Conservation (phyloP, 1,140 invertebrate species). For the Geopemphigus sp. region DNA sequence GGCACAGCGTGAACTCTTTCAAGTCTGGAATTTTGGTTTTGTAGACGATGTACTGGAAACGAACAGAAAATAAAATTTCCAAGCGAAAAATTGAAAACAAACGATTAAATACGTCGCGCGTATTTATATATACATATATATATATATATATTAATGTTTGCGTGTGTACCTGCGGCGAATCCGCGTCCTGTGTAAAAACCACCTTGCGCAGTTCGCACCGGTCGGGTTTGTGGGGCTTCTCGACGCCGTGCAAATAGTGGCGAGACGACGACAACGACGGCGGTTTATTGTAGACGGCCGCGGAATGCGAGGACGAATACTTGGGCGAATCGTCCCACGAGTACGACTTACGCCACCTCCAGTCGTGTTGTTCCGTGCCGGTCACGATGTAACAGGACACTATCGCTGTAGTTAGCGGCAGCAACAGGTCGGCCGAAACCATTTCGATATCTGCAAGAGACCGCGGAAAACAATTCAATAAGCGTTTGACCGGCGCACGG, state of each 20-base stretch:
- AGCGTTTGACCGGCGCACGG: background rate
- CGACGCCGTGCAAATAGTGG: background rate
- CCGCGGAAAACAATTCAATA: background rate
- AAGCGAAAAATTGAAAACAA: no score
- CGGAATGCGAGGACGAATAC: background rate
- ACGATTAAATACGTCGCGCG: no score
- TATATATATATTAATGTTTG: no score
- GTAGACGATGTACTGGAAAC: slow-evolving; percentile 62
- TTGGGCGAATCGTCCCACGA: background rate
- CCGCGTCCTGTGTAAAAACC: slow-evolving; percentile 10
- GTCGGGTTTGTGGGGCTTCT: background rate
- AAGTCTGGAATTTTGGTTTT: slow-evolving; percentile 68
- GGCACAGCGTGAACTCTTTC: slow-evolving; percentile 77
- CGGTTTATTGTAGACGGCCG: background rate
- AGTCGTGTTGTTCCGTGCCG: background rate
- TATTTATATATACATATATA: no score
- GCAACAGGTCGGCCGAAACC: background rate
- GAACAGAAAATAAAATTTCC: background rate
- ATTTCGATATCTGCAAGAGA: background rate
- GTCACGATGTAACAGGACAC: background rate
- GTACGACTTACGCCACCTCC: slow-evolving; percentile 7
- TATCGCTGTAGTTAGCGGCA: no score
- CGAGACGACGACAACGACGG: background rate
- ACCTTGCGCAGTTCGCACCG: slow-evolving; percentile 10
- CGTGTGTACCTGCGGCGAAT: slow-evolving; percentile 12